Evolutionary conservation across 2,113 vertebrate species (phyloP), one percentile per base, ranked within the genome.

Genomic region (Bucco capensis): DNA sequence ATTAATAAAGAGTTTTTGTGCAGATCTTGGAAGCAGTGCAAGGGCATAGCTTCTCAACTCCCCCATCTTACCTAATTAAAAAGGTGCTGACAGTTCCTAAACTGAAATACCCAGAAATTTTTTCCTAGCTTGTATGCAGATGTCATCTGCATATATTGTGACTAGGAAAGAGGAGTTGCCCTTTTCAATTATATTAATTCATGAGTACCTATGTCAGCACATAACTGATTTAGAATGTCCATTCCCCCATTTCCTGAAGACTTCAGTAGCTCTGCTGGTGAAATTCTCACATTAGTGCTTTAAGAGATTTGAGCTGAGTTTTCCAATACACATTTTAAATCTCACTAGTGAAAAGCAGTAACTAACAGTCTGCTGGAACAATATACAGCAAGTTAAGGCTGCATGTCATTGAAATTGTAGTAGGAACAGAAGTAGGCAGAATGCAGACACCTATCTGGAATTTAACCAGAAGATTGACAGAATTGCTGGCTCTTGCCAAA

Each of bases 1-100:
- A 27, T 94, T 95, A 95, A 93, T 86, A 38, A 73, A 86, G 86
- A 47, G 27, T 67, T 96, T 96, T 92, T 92, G 70, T 94, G 89
- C 40, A 83, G 51, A 91, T 46, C 14, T 49, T 83, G 66, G 69
- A 72, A 86, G 46, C 72, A 83, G n/a, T 44, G 70, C 78, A 62
- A 85, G 56, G 75, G 16, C 79, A 38, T 28, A 83, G 4, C 84
- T 77, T 89, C 74, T 88, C 67, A 90, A 75, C 74, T 89, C 69
- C 57, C 57, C 24, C 42, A 71, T 75, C 77, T 90, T 90, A 95
- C 82, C 70, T 78, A 92, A 58, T 88, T 94, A 75, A 88, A 74
- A 42, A 31, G 25, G 24, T 27, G 23, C 50, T 92, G 81, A 47
- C 40, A 78, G 30, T 70, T 82, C 38, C 82, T 71, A 73, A 79